Evolutionary conservation across 1,140 invertebrate genomes (phyloP).

Genomic region (Trachymyrmex cornetzi): DNA sequence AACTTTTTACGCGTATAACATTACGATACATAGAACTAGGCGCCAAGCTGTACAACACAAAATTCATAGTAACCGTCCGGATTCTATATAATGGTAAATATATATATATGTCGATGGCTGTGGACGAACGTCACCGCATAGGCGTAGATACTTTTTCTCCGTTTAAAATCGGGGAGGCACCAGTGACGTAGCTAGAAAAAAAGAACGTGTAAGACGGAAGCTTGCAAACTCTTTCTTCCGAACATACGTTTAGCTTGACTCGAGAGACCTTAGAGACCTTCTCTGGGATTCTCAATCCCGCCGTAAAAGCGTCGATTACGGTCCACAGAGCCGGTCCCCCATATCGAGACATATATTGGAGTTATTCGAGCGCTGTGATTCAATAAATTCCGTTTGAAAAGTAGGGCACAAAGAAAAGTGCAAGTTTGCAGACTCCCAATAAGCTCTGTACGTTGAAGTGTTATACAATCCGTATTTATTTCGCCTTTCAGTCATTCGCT

Average conservation of each 20-base stretch:
- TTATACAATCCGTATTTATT: slow-evolving; percentile 40
- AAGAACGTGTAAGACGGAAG: slow-evolving; percentile 35
- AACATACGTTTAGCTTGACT: slow-evolving; percentile 5
- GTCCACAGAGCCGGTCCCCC: background rate
- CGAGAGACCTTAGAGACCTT: background rate
- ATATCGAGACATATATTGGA: background rate
- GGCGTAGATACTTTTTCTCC: slow-evolving; percentile 56
- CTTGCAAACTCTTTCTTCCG: slow-evolving; percentile 53
- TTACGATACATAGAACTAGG: slow-evolving; percentile 77
- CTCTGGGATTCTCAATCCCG: background rate
- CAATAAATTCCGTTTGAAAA: slow-evolving; percentile 48
- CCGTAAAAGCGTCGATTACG: slow-evolving; percentile 19
- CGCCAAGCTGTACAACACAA: slow-evolving; percentile 79
- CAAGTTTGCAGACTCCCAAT: slow-evolving; percentile 71
- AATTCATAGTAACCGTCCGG: slow-evolving; percentile 71
- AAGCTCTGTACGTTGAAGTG: slow-evolving; percentile 71
- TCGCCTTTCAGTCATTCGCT: slow-evolving; percentile 1
- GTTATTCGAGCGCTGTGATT: slow-evolving; percentile 10
- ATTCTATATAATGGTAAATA: slow-evolving; percentile 62
- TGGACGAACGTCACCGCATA: slow-evolving; percentile 68
- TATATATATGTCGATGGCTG: slow-evolving; percentile 55
- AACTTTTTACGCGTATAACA: slow-evolving; percentile 67
- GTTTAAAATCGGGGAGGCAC: slow-evolving; percentile 54
- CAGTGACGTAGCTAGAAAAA: slow-evolving; percentile 47
- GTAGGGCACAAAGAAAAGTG: slow-evolving; percentile 27